A percentile compares a stretch with the other conserved stretches of the same genome.
These are phyloP conservation scores for Echinarachnius parma DNA, from an alignment of 53 echinoderm and acorn worm species.

Conservation along the genomic window DNA sequence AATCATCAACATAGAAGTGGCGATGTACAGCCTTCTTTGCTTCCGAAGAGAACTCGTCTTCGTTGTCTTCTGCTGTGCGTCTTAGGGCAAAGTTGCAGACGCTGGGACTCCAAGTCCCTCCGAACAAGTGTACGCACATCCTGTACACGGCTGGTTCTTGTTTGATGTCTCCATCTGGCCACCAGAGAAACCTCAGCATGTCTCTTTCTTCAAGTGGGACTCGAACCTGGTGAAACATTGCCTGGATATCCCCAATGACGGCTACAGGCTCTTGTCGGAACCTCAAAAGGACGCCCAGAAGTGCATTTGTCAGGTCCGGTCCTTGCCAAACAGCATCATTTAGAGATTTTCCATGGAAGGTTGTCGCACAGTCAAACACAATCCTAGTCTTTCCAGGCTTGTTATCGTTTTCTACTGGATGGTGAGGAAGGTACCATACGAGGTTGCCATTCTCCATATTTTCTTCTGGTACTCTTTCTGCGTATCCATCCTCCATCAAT, in stretches of 20 bases:
- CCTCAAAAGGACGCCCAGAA: conserved; percentile 40
- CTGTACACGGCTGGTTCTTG: conserved; percentile 16
- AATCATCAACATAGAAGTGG: conserved; percentile 44
- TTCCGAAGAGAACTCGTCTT: conserved; percentile 7
- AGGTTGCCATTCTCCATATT: neutral
- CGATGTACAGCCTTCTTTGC: neutral
- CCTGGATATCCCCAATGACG: conserved; percentile 37
- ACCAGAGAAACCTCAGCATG: conserved; percentile 42
- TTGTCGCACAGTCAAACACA: conserved; percentile 33
- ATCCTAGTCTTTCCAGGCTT: conserved; percentile 48
- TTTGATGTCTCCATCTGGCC: conserved; percentile 14
- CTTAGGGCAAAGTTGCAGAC: conserved; percentile 46
- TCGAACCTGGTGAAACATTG: conserved; percentile 54
- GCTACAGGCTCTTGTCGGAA: conserved; percentile 46
- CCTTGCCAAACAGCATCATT: conserved; percentile 44
- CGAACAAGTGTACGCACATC: conserved; percentile 49
- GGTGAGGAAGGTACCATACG: conserved; percentile 52
- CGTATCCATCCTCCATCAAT: conserved; percentile 25
- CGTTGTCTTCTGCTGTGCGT: conserved; percentile 11
- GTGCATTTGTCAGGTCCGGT: conserved; percentile 37
- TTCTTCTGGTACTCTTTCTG: conserved; percentile 10
- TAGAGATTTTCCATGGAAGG: conserved; percentile 6
- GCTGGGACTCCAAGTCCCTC: conserved; percentile 48
- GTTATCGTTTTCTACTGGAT: conserved; percentile 26
- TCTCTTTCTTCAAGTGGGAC: conserved; percentile 27